phyloP scores from a whole-genome alignment of 2,113 vertebrate genomes.

The Oryzias celebensis region DNA sequence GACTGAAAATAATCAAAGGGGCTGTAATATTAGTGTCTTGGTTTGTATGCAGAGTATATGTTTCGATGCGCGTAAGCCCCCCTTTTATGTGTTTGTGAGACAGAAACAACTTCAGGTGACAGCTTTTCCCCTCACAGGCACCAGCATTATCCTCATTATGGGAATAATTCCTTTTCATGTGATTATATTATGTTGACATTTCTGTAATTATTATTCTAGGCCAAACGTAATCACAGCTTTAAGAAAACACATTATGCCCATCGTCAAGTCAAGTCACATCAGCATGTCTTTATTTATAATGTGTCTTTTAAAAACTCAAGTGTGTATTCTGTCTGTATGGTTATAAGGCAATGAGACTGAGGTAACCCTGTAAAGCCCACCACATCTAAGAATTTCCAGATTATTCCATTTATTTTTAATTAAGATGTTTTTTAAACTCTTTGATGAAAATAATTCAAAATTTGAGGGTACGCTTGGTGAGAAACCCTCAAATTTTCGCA shows the following conservation, averaged over 20 bases:
- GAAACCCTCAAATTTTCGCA: too few relatives aligned
- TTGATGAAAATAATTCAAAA: too few relatives aligned
- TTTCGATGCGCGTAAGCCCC: constrained; percentile 20
- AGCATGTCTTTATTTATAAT: too few relatives aligned
- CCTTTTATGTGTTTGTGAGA: constrained; percentile 23
- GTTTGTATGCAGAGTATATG: constrained; percentile 21
- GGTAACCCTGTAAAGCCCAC: too few relatives aligned
- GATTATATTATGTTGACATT: constrained; percentile 2
- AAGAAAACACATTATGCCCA: neutral
- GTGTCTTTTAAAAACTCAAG: too few relatives aligned
- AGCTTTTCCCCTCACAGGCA: constrained; percentile 10
- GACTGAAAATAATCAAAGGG: constrained; percentile 22
- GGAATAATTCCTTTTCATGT: constrained; percentile 17
- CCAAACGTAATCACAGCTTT: constrained; percentile 4
- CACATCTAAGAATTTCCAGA: too few relatives aligned
- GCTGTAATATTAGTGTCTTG: constrained; percentile 13
- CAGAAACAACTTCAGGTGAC: constrained; percentile 12
- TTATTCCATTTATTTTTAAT: too few relatives aligned
- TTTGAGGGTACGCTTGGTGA: too few relatives aligned
- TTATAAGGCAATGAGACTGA: too few relatives aligned
- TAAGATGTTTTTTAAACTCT: too few relatives aligned
- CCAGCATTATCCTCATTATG: constrained; percentile 13
- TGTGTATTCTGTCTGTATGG: too few relatives aligned
- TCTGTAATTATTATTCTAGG: constrained; percentile 1
- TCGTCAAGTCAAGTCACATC: neutral